These are phyloP conservation scores for Morpho helenor DNA, from an alignment of 2,888 invertebrate species.

Conservation along the genomic window DNA sequence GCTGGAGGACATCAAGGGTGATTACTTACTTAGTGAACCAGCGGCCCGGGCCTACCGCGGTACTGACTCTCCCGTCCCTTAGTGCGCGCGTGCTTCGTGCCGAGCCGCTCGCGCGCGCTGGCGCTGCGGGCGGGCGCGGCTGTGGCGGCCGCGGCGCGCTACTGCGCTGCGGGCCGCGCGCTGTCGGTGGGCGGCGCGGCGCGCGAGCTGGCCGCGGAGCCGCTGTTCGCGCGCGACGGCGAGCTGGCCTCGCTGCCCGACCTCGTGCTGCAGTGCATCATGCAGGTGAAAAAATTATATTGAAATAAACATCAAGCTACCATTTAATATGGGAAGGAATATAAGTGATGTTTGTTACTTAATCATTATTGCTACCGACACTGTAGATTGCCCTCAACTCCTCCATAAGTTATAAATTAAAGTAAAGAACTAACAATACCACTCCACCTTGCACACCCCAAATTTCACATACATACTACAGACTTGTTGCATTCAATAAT, in stretches of 20 bases:
- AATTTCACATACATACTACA: no score
- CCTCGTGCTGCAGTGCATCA: constrained; percentile 89
- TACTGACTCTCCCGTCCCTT: constrained; percentile 18
- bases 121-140: constrained; percentile 66
- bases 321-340: no score
- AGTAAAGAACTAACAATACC: no score
- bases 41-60: no score
- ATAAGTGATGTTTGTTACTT: no score
- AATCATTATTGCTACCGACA: no score
- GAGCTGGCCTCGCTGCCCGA: constrained; percentile 85
- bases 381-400: no score
- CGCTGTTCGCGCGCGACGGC: constrained; percentile 90
- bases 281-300: constrained; percentile 65
- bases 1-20: constrained; percentile 88
- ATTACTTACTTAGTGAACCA: not conserved
- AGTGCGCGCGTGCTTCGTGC: constrained; percentile 94
- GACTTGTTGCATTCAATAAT: no score
- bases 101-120: constrained; percentile 83
- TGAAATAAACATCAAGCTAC: no score
- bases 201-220: constrained; percentile 90
- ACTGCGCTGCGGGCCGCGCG: constrained; percentile 58
- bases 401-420: no score
- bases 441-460: no score
- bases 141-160: constrained; percentile 72
- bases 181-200: constrained; percentile 83